These are phyloP conservation scores for Actias luna DNA, from an alignment of 2,888 invertebrate species.

Conservation along the genomic window DNA sequence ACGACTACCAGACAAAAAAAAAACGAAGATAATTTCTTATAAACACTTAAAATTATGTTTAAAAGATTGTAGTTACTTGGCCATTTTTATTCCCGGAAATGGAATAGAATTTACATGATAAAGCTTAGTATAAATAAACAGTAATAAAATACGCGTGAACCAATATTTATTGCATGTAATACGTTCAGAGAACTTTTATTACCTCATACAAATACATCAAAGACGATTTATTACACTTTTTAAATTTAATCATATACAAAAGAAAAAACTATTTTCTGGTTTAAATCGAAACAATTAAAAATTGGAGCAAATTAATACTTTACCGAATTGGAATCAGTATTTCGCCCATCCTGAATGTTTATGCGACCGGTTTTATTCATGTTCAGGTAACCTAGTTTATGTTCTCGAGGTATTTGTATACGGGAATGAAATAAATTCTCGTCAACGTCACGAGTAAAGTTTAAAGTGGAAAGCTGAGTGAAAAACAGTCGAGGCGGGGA, in stretches of 20 bases:
- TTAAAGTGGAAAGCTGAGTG: conserved; percentile 6
- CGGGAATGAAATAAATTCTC: conserved; percentile 10
- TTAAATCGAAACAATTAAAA: not conserved
- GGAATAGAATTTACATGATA: not conserved
- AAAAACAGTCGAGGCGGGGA: not conserved
- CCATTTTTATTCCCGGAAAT: too few species aligned
- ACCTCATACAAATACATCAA: not conserved
- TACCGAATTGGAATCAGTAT: not conserved
- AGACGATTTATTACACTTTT: not conserved
- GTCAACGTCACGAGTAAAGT: conserved; percentile 12
- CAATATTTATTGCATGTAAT: not conserved
- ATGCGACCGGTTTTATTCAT: not conserved
- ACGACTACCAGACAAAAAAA: too few species aligned
- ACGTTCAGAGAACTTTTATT: not conserved
- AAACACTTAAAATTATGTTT: too few species aligned
- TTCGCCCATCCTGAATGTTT: not conserved
- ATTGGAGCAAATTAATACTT: not conserved
- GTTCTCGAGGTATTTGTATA: not conserved
- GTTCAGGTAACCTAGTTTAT: conserved; percentile 1
- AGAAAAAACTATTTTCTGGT: not conserved
- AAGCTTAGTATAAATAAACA: not conserved
- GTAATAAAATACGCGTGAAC: not conserved
- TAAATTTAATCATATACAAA: not conserved
- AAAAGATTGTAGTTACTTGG: too few species aligned
- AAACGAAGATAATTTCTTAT: too few species aligned